Percentiles rank a stretch among this genome's conserved stretches.
Evolutionary conservation across 30 jellyfish, hydroid and myxozoan genomes (phyloP).

Genomic region (Rhopilema esculentum): DNA sequence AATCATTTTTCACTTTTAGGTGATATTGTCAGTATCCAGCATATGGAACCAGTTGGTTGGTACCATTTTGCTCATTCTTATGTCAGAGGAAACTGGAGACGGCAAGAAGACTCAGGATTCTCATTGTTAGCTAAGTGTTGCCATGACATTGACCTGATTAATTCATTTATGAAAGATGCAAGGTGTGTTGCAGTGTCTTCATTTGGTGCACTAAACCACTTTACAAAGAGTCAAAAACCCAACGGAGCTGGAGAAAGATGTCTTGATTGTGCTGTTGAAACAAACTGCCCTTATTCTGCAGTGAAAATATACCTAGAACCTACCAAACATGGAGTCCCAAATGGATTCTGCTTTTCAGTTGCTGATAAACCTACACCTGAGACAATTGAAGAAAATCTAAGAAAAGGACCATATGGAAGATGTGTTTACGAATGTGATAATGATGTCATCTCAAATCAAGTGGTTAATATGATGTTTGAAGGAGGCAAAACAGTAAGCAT

Average conservation of each 20-base stretch:
- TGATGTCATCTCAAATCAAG: constrained; percentile 91
- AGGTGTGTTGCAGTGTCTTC: constrained; percentile 77
- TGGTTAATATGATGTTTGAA: constrained; percentile 82
- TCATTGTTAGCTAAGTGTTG: constrained; percentile 82
- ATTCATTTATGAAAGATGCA: constrained; percentile 70
- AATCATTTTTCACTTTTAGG: too few species aligned
- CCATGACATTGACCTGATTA: constrained; percentile 89
- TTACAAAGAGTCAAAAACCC: constrained; percentile 76
- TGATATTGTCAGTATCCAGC: constrained; percentile 85
- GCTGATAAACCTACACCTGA: constrained; percentile 70
- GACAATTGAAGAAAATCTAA: constrained; percentile 65
- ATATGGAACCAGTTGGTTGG: constrained; percentile 97
- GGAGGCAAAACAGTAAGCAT: constrained; percentile 81
- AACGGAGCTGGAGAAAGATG: constrained; percentile 77
- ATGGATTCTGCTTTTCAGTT: constrained; percentile 57
- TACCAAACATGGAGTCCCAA: constrained; percentile 58
- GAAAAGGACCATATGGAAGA: constrained; percentile 89
- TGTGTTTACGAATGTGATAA: constrained; percentile 95
- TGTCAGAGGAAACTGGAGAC: constrained; percentile 94
- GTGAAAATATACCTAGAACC: constrained; percentile 76
- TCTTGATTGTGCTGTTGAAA: constrained; percentile 78
- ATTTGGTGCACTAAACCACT: constrained; percentile 79
- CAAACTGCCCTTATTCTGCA: constrained; percentile 89
- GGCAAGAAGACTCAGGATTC: constrained; percentile 65
- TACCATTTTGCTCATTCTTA: constrained; percentile 87